Conservation (phyloP, 2,888 invertebrate species). For the Dorcus hopei region DNA sequence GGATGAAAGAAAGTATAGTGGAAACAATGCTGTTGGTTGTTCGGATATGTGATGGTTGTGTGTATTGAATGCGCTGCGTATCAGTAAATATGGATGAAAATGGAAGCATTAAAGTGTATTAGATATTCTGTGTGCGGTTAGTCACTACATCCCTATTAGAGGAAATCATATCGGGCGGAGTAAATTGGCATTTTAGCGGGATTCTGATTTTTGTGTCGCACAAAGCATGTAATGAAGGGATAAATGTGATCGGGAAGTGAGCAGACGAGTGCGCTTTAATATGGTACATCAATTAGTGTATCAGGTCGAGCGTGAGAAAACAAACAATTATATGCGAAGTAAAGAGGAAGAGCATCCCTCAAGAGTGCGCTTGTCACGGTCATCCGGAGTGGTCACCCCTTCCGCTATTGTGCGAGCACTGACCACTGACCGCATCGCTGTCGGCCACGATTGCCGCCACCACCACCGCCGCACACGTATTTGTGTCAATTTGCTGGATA, state of each 20-base stretch:
- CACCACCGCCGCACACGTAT: constrained; percentile 32
- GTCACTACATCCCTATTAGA: constrained; percentile 38
- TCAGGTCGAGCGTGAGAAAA: constrained; percentile 50
- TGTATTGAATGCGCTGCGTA: background rate
- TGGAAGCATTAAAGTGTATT: constrained; percentile 20
- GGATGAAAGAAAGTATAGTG: too few relatives aligned
- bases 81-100: background rate
- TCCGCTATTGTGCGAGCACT: constrained; percentile 28
- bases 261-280: constrained; percentile 48
- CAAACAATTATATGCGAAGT: constrained; percentile 50
- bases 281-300: constrained; percentile 50
- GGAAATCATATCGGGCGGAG: constrained; percentile 41
- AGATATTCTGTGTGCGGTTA: constrained; percentile 25
- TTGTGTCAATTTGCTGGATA: constrained; percentile 46
- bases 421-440: constrained; percentile 33
- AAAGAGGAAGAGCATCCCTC: constrained; percentile 41
- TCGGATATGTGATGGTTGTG: background rate
- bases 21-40: too few relatives aligned
- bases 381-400: constrained; percentile 42
- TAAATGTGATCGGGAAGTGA: constrained; percentile 31
- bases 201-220: constrained; percentile 42
- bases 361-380: constrained; percentile 47
- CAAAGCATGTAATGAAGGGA: constrained; percentile 43
- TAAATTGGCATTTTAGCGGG: constrained; percentile 42
- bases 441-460: constrained; percentile 28